Evolutionary conservation across 2,797 vertebrate genomes (phyloP).

Genomic region (Rhadinocentrus ornatus): DNA sequence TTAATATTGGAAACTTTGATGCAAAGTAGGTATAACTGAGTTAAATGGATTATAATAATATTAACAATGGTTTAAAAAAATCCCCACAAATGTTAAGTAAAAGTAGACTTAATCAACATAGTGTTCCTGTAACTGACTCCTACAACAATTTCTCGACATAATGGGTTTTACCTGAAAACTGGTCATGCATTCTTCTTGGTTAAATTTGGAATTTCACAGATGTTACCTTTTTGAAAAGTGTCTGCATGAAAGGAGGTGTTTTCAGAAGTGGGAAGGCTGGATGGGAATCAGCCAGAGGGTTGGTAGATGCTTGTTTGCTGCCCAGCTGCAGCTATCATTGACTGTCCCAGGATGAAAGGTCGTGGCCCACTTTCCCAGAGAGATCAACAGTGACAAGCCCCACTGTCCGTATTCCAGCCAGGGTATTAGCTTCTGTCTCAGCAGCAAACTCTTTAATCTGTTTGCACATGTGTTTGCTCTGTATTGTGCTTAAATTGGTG

Average conservation of each 20-base stretch:
- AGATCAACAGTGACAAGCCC: slow-evolving; percentile 8
- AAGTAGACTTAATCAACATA: neutral
- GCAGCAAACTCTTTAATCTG: slow-evolving; percentile 42
- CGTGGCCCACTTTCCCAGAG: slow-evolving; percentile 46
- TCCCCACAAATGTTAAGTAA: neutral
- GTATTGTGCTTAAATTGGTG: slow-evolving; percentile 4
- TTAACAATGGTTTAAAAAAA: too few relatives aligned
- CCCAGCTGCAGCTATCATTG: slow-evolving; percentile 31
- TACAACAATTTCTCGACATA: neutral
- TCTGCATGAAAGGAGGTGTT: slow-evolving; percentile 7
- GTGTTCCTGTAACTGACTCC: neutral
- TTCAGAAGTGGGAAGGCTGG: neutral
- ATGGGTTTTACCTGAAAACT: neutral
- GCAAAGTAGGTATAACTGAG: neutral
- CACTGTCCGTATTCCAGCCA: slow-evolving; percentile 13
- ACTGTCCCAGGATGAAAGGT: slow-evolving; percentile 23
- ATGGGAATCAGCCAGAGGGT: neutral
- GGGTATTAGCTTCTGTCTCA: slow-evolving; percentile 7
- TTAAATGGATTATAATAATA: neutral
- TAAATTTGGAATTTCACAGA: neutral
- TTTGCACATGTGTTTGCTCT: slow-evolving; percentile 18
- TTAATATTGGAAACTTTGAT: neutral
- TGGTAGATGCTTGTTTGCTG: slow-evolving; percentile 6
- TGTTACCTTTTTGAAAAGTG: slow-evolving; percentile 6
- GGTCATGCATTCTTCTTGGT: neutral